Conservation (phyloP, 1,140 invertebrate genomes). For the Mactra quadrangularis region DNA sequence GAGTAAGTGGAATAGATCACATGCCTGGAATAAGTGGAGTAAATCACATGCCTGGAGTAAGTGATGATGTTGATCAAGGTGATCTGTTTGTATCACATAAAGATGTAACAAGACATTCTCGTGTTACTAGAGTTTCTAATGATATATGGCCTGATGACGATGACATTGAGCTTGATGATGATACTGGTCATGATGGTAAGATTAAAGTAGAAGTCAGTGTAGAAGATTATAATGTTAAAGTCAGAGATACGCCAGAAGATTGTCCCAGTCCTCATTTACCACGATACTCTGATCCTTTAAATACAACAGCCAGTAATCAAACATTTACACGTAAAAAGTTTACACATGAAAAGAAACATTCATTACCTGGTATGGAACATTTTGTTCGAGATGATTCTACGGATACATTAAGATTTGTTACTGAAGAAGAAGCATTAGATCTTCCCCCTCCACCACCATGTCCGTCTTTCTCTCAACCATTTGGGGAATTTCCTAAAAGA, state of each 20-base stretch:
- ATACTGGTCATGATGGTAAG: too few relatives aligned
- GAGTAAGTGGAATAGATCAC: neutral
- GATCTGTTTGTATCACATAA: too few relatives aligned
- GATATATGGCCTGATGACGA: neutral
- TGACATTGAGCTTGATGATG: too few relatives aligned
- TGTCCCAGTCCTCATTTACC: too few relatives aligned
- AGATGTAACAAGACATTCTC: neutral
- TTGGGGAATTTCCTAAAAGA: conserved; percentile 12
- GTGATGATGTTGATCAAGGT: too few relatives aligned
- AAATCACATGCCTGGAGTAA: too few relatives aligned
- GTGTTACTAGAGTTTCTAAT: neutral
- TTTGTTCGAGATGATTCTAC: neutral
- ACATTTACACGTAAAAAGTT: neutral
- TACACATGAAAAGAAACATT: neutral
- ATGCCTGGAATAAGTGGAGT: conserved; percentile 17
- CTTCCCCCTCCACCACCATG: conserved; percentile 37
- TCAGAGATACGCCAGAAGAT: too few relatives aligned
- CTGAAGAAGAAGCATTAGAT: conserved; percentile 4
- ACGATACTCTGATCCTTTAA: too few relatives aligned
- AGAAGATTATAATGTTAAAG: too few relatives aligned
- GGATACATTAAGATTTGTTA: neutral
- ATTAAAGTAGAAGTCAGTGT: too few relatives aligned
- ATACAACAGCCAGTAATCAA: neutral
- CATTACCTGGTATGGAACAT: too few relatives aligned
- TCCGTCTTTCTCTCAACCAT: conserved; percentile 25